These are phyloP conservation scores for Dinomys branickii DNA, from an alignment of 2,113 vertebrate species.

Conservation along the genomic window DNA sequence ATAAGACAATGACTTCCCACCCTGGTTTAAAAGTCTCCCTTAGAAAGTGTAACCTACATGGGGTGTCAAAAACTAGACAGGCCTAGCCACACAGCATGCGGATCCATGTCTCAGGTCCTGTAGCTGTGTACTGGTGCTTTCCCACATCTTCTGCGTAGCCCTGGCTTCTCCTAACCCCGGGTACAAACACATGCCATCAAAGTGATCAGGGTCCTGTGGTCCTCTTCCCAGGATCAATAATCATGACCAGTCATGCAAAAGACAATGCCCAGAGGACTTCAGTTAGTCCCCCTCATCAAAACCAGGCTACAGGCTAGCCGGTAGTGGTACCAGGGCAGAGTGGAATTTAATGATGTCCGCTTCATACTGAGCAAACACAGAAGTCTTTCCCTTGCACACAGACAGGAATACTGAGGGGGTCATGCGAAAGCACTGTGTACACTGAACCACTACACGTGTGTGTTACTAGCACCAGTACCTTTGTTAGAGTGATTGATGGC, in stretches of 20 bases:
- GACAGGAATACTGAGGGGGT: not conserved
- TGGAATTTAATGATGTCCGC: not conserved
- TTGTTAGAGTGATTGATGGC: conserved; percentile 54
- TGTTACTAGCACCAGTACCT: conserved; percentile 53
- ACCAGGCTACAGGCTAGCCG: not conserved
- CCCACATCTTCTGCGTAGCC: not conserved
- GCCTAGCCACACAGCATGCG: not conserved
- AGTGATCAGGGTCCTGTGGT: not conserved
- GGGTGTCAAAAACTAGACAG: not conserved
- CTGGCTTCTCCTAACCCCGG: not conserved
- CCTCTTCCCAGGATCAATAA: not conserved
- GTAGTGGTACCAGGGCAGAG: not conserved
- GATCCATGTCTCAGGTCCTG: not conserved
- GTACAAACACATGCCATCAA: not conserved
- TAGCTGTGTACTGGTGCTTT: not conserved
- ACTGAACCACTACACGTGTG: conserved; percentile 30
- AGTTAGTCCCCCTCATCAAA: not conserved
- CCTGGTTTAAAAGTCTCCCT: not conserved
- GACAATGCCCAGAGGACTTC: not conserved
- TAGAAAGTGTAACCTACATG: rapidly evolving
- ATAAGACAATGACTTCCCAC: not conserved
- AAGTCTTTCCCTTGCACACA: not conserved
- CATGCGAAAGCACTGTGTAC: not conserved
- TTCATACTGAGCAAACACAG: not conserved
- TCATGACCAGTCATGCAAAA: not conserved